Evolutionary conservation across 2,797 vertebrate genomes (phyloP).

Genomic region (Xyrichtys novacula): DNA sequence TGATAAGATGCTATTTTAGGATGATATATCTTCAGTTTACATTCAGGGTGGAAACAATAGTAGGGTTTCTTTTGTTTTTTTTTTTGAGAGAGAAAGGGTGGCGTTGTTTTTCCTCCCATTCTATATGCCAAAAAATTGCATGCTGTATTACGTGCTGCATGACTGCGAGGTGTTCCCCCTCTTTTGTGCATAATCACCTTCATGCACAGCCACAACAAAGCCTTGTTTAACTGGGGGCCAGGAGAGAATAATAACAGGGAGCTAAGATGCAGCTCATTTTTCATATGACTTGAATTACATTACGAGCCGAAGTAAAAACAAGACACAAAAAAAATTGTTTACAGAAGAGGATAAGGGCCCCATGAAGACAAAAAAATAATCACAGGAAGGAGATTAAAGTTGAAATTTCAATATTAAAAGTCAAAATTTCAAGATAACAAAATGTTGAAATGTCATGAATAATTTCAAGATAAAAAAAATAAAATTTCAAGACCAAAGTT

Average conservation of each 20-base stretch:
- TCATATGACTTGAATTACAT: no score
- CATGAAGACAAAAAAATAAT: background rate
- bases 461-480: no score
- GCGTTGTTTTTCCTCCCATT: background rate
- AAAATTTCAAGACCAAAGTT: no score
- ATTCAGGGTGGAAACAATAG: background rate
- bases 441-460: no score
- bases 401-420: no score
- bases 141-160: background rate
- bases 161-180: constrained; percentile 11
- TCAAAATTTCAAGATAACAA: no score
- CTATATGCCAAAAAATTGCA: background rate
- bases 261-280: no score
- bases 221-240: background rate
- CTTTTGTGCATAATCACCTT: constrained; percentile 3
- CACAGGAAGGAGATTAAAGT: no score
- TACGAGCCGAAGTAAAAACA: no score
- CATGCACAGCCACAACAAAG: background rate
- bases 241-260: no score
- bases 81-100: background rate
- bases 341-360: background rate
- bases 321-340: no score
- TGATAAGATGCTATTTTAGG: background rate
- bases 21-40: background rate
- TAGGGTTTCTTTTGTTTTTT: no score